Evolutionary conservation across 2,113 vertebrate genomes (phyloP).

Genomic region (Nymphicus hollandicus): DNA sequence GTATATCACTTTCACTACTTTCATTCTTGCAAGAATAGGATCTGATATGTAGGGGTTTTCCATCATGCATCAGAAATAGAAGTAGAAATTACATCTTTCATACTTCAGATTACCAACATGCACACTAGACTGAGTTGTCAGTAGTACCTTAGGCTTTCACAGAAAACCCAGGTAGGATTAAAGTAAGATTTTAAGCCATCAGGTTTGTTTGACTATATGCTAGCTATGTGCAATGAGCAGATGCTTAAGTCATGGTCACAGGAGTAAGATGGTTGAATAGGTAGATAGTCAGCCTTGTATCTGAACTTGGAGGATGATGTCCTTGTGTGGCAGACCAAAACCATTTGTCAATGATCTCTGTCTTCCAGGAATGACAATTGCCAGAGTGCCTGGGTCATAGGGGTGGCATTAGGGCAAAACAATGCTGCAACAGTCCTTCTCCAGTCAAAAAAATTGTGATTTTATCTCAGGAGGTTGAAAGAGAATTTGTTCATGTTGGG

Average conservation of each 20-base stretch:
- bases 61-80: not conserved
- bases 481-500: not conserved
- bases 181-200: not conserved
- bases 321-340: not conserved
- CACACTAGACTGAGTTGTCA: not conserved
- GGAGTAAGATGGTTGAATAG: not conserved
- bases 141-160: not conserved
- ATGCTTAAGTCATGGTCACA: not conserved
- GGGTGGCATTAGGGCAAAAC: not conserved
- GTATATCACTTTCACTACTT: not conserved
- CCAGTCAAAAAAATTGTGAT: not conserved
- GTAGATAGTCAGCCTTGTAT: not conserved
- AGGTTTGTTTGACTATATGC: not conserved
- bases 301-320: not conserved
- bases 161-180: not conserved
- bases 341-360: not conserved
- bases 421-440: not conserved
- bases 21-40: not conserved
- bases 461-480: not conserved
- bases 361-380: not conserved
- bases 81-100: not conserved
- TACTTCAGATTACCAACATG: not conserved
- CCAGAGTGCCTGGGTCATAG: not conserved
- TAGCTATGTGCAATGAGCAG: not conserved
- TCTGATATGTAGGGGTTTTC: not conserved